Conservation (phyloP, 2,888 invertebrate genomes). For the Dysmachus trigonus region DNA sequence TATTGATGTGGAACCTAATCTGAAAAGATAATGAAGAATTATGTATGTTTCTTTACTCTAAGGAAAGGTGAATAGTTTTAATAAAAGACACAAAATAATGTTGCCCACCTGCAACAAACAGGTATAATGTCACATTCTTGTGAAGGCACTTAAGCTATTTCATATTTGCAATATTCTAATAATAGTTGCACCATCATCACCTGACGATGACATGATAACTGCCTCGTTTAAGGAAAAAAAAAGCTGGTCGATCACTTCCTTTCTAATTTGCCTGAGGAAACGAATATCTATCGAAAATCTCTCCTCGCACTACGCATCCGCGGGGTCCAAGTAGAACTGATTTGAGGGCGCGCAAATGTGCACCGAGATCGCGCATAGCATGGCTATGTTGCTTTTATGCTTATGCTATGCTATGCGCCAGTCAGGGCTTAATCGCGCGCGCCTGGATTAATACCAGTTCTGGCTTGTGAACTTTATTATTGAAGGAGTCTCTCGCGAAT, state of each 20-base stretch:
- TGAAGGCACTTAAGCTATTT: not conserved
- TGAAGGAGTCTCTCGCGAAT: not conserved
- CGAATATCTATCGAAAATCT: not conserved
- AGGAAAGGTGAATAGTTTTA: too few relatives aligned
- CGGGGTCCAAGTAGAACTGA: not conserved
- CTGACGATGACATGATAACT: not conserved
- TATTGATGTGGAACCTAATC: too few relatives aligned
- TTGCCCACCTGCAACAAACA: not conserved
- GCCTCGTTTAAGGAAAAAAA: not conserved
- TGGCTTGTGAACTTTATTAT: conserved; percentile 29
- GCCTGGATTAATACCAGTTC: conserved; percentile 3
- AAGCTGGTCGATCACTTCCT: not conserved
- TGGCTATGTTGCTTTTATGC: not conserved
- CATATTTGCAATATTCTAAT: not conserved
- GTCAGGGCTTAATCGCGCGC: not conserved
- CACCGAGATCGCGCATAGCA: not conserved
- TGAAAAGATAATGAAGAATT: too few relatives aligned
- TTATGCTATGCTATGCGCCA: not conserved
- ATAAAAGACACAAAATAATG: too few relatives aligned
- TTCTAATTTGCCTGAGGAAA: not conserved
- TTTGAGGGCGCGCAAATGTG: not conserved
- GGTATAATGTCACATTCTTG: not conserved
- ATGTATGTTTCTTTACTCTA: too few relatives aligned
- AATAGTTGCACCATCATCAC: not conserved
- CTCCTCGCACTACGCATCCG: not conserved